A percentile compares a stretch with the other conserved stretches of the same genome.
These are phyloP conservation scores for Elysia crispata DNA, from an alignment of 2,888 invertebrate genomes.

Conservation along the genomic window DNA sequence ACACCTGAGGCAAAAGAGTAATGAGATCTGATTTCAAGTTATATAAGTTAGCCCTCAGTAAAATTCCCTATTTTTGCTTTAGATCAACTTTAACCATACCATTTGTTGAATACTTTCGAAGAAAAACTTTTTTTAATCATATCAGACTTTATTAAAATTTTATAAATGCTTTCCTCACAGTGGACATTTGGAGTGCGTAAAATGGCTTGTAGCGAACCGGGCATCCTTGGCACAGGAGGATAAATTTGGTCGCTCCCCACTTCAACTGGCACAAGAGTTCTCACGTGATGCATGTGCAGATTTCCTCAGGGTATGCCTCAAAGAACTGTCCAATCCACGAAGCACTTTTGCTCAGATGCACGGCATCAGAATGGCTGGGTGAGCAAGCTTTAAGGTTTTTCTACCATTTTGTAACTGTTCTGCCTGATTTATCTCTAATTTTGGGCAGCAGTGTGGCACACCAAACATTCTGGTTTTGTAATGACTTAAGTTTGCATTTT, in stretches of 20 bases:
- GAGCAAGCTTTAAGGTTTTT: no score
- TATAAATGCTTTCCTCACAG: no score
- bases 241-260: conserved; percentile 65
- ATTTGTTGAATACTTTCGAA: no score
- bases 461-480: not conserved
- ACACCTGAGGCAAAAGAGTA: no score
- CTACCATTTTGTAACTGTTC: no score
- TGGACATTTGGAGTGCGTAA: conserved; percentile 72
- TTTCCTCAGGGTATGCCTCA: conserved; percentile 64
- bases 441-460: not conserved
- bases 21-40: no score
- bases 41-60: no score
- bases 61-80: no score
- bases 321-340: conserved; percentile 62
- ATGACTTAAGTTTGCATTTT: no score
- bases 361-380: not conserved
- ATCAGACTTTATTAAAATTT: no score
- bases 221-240: conserved; percentile 64
- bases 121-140: no score
- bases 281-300: conserved; percentile 64
- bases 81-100: no score
- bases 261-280: conserved; percentile 67
- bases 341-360: conserved; percentile 64
- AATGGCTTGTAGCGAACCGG: conserved; percentile 73
- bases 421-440: not conserved